These are phyloP conservation scores for Macroglossus sobrinus DNA, from an alignment of 2,113 vertebrate genomes.

Conservation along the genomic window DNA sequence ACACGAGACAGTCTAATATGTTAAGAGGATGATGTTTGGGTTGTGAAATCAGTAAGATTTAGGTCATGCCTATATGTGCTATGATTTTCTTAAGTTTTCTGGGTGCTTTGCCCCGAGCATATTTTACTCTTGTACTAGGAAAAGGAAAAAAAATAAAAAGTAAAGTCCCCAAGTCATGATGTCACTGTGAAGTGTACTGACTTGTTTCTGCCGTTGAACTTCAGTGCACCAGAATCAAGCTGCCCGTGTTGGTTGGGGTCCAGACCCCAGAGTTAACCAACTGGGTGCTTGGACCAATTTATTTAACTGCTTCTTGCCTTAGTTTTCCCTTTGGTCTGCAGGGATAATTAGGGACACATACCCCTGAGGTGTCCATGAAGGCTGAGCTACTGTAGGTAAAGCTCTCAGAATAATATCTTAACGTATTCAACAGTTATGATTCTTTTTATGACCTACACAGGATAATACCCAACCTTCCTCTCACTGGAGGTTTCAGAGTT, in stretches of 20 bases:
- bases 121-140: not conserved
- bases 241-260: not conserved
- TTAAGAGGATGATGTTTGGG: not conserved
- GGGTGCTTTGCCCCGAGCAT: not conserved
- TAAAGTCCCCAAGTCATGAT: not conserved
- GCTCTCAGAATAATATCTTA: not conserved
- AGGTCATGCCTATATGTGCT: fast-evolving
- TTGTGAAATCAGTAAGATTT: not conserved
- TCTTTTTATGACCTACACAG: not conserved
- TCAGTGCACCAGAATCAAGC: not conserved
- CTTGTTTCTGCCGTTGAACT: not conserved
- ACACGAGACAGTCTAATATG: not conserved
- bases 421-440: not conserved
- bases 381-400: not conserved
- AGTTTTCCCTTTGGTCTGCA: not conserved
- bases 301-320: not conserved
- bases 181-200: not conserved
- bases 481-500: not conserved
- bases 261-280: no score
- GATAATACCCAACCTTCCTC: not conserved
- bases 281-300: not conserved
- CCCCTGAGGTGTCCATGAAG: not conserved
- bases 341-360: not conserved
- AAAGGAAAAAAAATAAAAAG: fast-evolving
- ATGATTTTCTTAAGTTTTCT: not conserved